Evolutionary conservation across 2,113 vertebrate species (phyloP).

Genomic region (Phalacrocorax carbo): DNA sequence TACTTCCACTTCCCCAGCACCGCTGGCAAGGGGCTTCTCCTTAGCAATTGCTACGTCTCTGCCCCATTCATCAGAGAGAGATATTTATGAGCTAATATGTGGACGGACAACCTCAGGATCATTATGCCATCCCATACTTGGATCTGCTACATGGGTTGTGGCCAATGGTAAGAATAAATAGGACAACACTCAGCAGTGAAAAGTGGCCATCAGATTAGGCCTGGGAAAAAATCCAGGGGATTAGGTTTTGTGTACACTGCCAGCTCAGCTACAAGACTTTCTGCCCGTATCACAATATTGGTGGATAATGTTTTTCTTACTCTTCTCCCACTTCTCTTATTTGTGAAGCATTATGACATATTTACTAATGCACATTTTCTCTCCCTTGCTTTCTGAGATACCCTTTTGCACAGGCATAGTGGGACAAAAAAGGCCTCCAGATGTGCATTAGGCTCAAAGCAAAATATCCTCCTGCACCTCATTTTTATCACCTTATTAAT

Average conservation of each 20-base stretch:
- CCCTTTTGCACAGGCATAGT: not conserved
- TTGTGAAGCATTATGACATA: not conserved
- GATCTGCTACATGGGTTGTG: not conserved
- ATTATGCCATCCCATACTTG: not conserved
- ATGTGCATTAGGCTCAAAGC: not conserved
- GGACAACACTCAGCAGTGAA: not conserved
- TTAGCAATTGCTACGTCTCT: not conserved
- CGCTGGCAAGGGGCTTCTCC: not conserved
- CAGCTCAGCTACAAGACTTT: not conserved
- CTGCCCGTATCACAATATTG: not conserved
- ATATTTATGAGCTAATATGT: not conserved
- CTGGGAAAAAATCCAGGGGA: not conserved
- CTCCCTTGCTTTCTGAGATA: not conserved
- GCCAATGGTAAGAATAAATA: not conserved
- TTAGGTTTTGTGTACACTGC: not conserved
- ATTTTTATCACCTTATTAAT: constrained; percentile 46
- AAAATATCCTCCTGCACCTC: constrained; percentile 13
- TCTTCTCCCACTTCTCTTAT: not conserved
- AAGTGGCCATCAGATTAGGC: not conserved
- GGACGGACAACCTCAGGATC: not conserved
- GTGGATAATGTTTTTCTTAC: not conserved
- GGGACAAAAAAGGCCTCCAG: constrained; percentile 18
- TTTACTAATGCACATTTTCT: not conserved
- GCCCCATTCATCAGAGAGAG: not conserved
- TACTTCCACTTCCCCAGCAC: not conserved